Percentiles rank a stretch among this genome's conserved stretches.
These are phyloP conservation scores for Drosophila arizonae DNA, from an alignment of 1,140 invertebrate genomes.

Conservation along the genomic window DNA sequence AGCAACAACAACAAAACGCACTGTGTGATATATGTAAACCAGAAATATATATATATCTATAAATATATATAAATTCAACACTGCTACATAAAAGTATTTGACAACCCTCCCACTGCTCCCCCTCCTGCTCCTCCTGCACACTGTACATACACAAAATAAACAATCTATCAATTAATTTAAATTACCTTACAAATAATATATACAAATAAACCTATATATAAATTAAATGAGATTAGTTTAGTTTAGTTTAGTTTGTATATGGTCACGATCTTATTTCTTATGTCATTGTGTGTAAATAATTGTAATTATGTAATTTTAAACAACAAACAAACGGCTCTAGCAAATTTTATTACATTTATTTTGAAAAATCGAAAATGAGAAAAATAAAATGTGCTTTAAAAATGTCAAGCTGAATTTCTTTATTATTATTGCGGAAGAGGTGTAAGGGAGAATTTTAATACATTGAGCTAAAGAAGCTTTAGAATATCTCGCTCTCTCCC, in stretches of 20 bases:
- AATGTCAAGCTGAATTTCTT: neutral
- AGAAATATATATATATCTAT: slow-evolving; percentile 40
- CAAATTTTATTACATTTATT: slow-evolving; percentile 64
- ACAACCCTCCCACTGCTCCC: neutral
- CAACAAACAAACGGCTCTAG: slow-evolving; percentile 38
- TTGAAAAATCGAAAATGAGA: slow-evolving; percentile 46
- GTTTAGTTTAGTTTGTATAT: slow-evolving; percentile 35
- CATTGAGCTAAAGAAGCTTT: too few relatives aligned
- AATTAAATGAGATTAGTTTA: slow-evolving; percentile 61
- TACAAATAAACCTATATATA: slow-evolving; percentile 21
- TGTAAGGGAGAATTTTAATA: too few relatives aligned
- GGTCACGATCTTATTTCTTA: slow-evolving; percentile 46
- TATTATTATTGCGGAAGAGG: neutral
- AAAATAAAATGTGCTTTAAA: slow-evolving; percentile 43
- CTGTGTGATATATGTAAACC: slow-evolving; percentile 75
- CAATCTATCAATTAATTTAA: slow-evolving; percentile 57
- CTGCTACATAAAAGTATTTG: slow-evolving; percentile 41
- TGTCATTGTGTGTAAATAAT: slow-evolving; percentile 61
- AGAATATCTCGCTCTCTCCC: too few relatives aligned
- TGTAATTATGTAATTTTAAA: slow-evolving; percentile 71
- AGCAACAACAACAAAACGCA: slow-evolving; percentile 42
- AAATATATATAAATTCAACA: slow-evolving; percentile 59
- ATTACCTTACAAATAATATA: slow-evolving; percentile 51
- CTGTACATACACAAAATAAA: slow-evolving; percentile 28
- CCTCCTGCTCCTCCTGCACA: slow-evolving; percentile 4